Conservation (phyloP, 2,888 invertebrate species). For the Harpalus rufipes region DNA sequence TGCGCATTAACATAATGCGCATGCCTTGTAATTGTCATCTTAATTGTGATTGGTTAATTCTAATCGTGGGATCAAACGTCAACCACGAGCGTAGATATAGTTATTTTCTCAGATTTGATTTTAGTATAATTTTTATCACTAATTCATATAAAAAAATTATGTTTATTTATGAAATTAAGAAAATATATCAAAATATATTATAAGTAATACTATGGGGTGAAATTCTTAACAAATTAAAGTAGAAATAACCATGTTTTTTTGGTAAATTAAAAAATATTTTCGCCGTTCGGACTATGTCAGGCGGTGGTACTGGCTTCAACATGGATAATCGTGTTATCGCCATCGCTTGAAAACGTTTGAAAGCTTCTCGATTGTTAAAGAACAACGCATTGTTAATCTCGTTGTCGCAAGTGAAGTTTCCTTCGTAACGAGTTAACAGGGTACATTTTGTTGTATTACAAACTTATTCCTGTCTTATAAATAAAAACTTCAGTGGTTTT, state of each 20-base stretch:
- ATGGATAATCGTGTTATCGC: slow-evolving; percentile 63
- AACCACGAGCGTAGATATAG: slow-evolving; percentile 54
- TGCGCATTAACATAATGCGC: slow-evolving; percentile 65
- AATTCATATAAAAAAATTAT: not conserved
- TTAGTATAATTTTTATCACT: not conserved
- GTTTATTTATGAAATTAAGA: not conserved
- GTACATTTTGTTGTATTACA: slow-evolving; percentile 43
- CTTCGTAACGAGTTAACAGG: slow-evolving; percentile 67
- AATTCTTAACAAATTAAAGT: not conserved
- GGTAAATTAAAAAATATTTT: slow-evolving; percentile 43
- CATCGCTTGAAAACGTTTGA: slow-evolving; percentile 65
- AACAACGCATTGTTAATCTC: slow-evolving; percentile 66
- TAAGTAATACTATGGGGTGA: not conserved
- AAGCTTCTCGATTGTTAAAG: slow-evolving; percentile 64
- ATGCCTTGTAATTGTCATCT: slow-evolving; percentile 48
- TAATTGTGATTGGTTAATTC: slow-evolving; percentile 52
- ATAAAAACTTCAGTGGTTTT: slow-evolving; percentile 33
- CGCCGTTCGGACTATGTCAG: slow-evolving; percentile 51
- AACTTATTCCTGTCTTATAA: slow-evolving; percentile 17
- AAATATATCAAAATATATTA: not conserved
- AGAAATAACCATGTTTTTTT: slow-evolving; percentile 27
- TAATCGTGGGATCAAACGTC: slow-evolving; percentile 13
- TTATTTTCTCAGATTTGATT: slow-evolving; percentile 21
- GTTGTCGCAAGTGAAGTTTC: slow-evolving; percentile 68
- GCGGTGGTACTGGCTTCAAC: slow-evolving; percentile 39